A percentile compares a stretch with the other conserved stretches of the same genome.
These are phyloP conservation scores for Epinephelus cyanopodus DNA, from an alignment of 2,113 vertebrate species.

Conservation along the genomic window DNA sequence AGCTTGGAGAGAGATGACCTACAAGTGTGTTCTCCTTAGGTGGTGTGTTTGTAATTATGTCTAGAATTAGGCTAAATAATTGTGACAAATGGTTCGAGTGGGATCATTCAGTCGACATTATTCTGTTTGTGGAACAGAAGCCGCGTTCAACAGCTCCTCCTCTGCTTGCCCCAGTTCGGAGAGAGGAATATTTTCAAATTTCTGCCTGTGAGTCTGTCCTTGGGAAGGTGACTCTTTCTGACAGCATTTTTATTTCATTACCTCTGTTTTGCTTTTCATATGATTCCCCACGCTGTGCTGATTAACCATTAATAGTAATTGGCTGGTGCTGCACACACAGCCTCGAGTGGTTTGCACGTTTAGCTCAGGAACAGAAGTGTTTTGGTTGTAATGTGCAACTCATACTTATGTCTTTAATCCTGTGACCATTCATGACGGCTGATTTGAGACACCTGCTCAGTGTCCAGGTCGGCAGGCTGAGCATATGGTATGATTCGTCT, in stretches of 20 bases:
- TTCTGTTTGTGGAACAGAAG: background rate
- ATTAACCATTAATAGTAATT: background rate
- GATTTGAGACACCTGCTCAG: slow-evolving; percentile 37
- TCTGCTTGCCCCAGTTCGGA: background rate
- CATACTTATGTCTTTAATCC: background rate
- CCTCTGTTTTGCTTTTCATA: background rate
- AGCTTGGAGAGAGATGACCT: background rate
- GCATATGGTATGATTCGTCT: slow-evolving; percentile 19
- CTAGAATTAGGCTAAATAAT: background rate
- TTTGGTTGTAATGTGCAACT: slow-evolving; percentile 15
- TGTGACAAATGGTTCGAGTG: background rate
- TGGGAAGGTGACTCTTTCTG: slow-evolving; percentile 8
- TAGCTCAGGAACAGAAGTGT: background rate
- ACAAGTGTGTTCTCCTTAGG: background rate
- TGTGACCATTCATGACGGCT: slow-evolving; percentile 6
- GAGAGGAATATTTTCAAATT: slow-evolving; percentile 6
- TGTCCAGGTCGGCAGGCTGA: slow-evolving; percentile 27
- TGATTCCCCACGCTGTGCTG: background rate
- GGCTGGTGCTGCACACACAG: background rate
- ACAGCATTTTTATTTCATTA: slow-evolving; percentile 16
- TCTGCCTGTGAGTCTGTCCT: background rate
- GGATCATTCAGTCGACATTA: background rate
- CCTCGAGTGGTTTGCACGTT: background rate
- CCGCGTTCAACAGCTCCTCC: background rate
- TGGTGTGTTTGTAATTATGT: background rate